Evolutionary conservation across 2,113 vertebrate genomes (phyloP), one percentile per base, ranked within the genome.

Genomic region (Rhodinocichla rosea): DNA sequence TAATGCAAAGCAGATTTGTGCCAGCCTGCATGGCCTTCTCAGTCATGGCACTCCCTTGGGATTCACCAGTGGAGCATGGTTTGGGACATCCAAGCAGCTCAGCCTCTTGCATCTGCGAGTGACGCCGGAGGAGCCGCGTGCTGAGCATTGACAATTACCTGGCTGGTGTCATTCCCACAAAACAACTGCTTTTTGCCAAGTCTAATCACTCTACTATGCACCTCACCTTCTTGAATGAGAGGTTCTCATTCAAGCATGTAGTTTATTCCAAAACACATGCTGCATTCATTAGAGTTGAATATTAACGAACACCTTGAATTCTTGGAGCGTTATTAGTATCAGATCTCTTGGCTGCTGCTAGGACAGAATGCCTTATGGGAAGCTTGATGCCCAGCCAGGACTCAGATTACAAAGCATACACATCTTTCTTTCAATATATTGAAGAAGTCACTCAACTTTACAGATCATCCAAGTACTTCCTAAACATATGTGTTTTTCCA

Each of bases 241-340:
- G 65, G 73, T 64, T 83, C 73, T 89, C 92, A 64, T 68, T 91
- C 90, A 93, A 92, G 85, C 92, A 70, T 75, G 90, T 42, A 71
- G 88, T 74, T 92, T 80, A 68, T 81, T 93, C 89, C 35, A 33
- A 94, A 90, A 81, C 93, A 95, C 94, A 95, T 83, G 83, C 83
- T 95, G 93, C 76, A 87, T 94, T 94, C 88, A 94, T 96, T 96
- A 94, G 5, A 81, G 90, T 62, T 90, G 90, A 90, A 84, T 93
- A 92, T 94, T 96, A 95, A 94, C 42, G 2, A 97, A 95, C 93
- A 96, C 95, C 94, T 96, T 93, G 92, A 87, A 92, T 95, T 94
- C 90, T 53, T 63, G 52, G 11, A 92, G 86, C 49, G 2, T 94
- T 95, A 93, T 64, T 92, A 27, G 76, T 57, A 94, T 93, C 88